Conservation (phyloP, 2,797 vertebrate genomes). For the Callimico goeldii region DNA sequence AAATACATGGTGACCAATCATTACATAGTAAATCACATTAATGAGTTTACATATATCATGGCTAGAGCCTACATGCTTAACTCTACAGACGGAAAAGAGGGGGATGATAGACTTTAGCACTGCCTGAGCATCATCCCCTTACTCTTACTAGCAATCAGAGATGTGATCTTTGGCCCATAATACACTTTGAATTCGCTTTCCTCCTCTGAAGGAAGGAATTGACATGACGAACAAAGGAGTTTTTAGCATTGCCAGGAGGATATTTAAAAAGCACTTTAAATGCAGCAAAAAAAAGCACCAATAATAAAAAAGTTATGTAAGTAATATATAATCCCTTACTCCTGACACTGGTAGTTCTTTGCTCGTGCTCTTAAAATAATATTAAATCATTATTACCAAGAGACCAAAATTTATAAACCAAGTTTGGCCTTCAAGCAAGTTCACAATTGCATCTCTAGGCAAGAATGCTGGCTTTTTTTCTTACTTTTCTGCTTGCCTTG, state of each 20-base stretch:
- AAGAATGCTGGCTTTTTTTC: conserved; percentile 38
- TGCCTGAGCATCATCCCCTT: background rate
- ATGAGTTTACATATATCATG: background rate
- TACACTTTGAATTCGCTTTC: background rate
- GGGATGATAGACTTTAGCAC: background rate
- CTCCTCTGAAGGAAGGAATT: conserved; percentile 6
- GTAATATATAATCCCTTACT: conserved; percentile 61
- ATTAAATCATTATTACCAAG: conserved; percentile 57
- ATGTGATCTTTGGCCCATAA: background rate
- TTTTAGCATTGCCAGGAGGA: conserved; percentile 38
- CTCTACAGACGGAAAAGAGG: background rate
- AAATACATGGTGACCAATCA: background rate
- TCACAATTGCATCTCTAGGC: conserved; percentile 50
- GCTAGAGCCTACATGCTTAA: background rate
- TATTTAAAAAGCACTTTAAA: conserved; percentile 57
- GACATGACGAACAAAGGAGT: conserved; percentile 6
- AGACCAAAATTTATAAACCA: conserved; percentile 1
- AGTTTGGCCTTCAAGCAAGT: conserved; percentile 41
- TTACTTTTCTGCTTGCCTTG: conserved; percentile 65
- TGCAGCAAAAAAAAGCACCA: background rate
- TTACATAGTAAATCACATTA: background rate
- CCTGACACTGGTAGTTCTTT: conserved; percentile 29
- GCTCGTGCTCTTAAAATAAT: background rate
- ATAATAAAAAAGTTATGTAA: conserved; percentile 67
- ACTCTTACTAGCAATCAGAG: background rate